These are phyloP conservation scores for Empis stercorea DNA, from an alignment of 2,888 invertebrate genomes.

Conservation along the genomic window DNA sequence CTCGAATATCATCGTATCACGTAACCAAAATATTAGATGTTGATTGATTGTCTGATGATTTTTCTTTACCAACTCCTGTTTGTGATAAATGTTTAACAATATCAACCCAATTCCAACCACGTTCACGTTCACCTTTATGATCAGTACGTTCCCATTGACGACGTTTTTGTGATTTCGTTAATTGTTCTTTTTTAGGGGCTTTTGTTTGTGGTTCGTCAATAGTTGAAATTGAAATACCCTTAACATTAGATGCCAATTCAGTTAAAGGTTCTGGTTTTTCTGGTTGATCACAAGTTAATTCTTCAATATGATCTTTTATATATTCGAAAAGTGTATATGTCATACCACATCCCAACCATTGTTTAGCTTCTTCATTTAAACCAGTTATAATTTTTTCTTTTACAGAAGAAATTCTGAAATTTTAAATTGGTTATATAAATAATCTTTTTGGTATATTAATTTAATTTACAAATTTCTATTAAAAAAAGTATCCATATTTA, in stretches of 20 bases:
- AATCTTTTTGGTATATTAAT: background rate
- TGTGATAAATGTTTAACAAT: slow-evolving; percentile 92
- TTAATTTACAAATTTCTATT: slow-evolving; percentile 78
- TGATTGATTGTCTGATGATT: background rate
- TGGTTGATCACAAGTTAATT: slow-evolving; percentile 58
- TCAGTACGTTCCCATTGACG: slow-evolving; percentile 77
- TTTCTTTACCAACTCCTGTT: slow-evolving; percentile 32
- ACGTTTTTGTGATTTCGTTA: slow-evolving; percentile 86
- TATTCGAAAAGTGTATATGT: slow-evolving; percentile 89
- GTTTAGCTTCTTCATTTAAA: slow-evolving; percentile 58
- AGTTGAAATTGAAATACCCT: slow-evolving; percentile 29
- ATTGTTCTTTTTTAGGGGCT: slow-evolving; percentile 61
- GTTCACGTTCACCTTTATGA: slow-evolving; percentile 65
- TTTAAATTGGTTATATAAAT: background rate
- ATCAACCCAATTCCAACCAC: slow-evolving; percentile 94
- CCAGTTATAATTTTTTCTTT: slow-evolving; percentile 54
- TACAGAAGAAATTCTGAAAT: slow-evolving; percentile 47
- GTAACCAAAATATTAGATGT: too few relatives aligned
- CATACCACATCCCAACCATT: slow-evolving; percentile 83
- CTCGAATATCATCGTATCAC: too few relatives aligned
- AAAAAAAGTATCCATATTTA: slow-evolving; percentile 85
- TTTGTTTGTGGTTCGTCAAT: slow-evolving; percentile 40
- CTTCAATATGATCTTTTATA: slow-evolving; percentile 66
- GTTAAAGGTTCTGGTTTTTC: slow-evolving; percentile 29
- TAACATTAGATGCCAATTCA: slow-evolving; percentile 21